Percentiles rank a stretch among this genome's conserved stretches.
Conservation (phyloP, 2,888 invertebrate species). For the Heliconius hortense region DNA sequence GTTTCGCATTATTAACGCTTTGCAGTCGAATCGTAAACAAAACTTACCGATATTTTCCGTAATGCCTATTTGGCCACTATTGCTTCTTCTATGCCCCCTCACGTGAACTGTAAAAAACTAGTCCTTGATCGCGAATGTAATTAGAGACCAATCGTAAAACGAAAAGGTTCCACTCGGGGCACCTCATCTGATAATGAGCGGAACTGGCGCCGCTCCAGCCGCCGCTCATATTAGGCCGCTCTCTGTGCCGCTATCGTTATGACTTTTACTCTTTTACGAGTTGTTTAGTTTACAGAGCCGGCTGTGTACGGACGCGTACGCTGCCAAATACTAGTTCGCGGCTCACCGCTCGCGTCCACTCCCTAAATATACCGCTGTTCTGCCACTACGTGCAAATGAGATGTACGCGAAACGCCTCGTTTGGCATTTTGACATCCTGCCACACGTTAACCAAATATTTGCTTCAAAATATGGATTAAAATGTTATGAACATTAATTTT, state of each 20-base stretch:
- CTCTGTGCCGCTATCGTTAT: constrained; percentile 77
- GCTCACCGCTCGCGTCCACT: constrained; percentile 74
- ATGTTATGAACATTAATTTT: constrained; percentile 1
- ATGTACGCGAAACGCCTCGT: constrained; percentile 68
- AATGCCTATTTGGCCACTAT: constrained; percentile 71
- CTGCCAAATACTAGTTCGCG: constrained; percentile 81
- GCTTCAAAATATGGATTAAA: not conserved
- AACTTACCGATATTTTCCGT: constrained; percentile 56
- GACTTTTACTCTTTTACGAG: constrained; percentile 82
- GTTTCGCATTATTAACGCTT: constrained; percentile 51
- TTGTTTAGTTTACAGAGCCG: constrained; percentile 78
- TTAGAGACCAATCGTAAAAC: constrained; percentile 82
- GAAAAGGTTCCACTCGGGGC: constrained; percentile 73
- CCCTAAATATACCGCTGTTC: constrained; percentile 70
- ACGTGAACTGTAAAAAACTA: constrained; percentile 71
- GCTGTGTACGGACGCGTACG: constrained; percentile 64
- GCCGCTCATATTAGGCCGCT: constrained; percentile 77
- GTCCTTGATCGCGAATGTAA: constrained; percentile 78
- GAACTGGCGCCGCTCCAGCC: constrained; percentile 77
- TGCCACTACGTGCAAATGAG: constrained; percentile 74
- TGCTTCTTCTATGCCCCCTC: constrained; percentile 57
- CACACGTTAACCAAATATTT: constrained; percentile 30
- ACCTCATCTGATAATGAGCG: constrained; percentile 81
- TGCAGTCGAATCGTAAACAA: constrained; percentile 66
- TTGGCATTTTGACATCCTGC: constrained; percentile 55